These are phyloP conservation scores for Pelmatolapia mariae DNA, from an alignment of 2,113 vertebrate species.

Conservation along the genomic window DNA sequence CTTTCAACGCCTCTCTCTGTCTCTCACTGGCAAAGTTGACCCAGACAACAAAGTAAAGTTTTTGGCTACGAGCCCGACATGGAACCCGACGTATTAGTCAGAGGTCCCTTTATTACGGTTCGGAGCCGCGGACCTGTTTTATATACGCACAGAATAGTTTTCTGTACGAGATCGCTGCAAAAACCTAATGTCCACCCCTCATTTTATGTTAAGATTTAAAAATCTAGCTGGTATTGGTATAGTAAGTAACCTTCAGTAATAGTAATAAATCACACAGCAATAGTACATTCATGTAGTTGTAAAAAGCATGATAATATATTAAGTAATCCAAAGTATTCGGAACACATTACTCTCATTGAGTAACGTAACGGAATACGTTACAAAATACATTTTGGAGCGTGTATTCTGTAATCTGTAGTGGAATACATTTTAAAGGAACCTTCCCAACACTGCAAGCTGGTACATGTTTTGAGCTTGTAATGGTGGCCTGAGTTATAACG, in stretches of 20 bases:
- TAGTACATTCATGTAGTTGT: not conserved
- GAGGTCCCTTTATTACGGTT: not conserved
- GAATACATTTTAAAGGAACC: not conserved
- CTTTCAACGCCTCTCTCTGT: not conserved
- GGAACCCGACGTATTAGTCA: not conserved
- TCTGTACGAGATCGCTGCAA: not conserved
- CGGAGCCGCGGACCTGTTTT: not conserved
- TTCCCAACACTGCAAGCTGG: not conserved
- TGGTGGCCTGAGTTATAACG: not conserved
- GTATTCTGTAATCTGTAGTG: not conserved
- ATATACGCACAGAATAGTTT: not conserved
- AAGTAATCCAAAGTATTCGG: not conserved
- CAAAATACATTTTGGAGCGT: not conserved
- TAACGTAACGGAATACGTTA: not conserved
- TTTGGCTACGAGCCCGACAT: fast-evolving
- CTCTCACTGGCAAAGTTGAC: not conserved
- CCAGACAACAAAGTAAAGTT: not conserved
- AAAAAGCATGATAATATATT: not conserved
- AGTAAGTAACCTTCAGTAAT: not conserved
- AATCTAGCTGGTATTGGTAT: not conserved
- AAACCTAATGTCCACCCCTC: not conserved
- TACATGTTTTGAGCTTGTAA: not conserved
- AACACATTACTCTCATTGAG: not conserved
- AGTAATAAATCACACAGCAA: no score
- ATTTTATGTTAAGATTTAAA: not conserved